A percentile compares a stretch with the other conserved stretches of the same genome.
Conservation (phyloP, 1,140 invertebrate genomes). For the Trichomalopsis sarcophagae region DNA sequence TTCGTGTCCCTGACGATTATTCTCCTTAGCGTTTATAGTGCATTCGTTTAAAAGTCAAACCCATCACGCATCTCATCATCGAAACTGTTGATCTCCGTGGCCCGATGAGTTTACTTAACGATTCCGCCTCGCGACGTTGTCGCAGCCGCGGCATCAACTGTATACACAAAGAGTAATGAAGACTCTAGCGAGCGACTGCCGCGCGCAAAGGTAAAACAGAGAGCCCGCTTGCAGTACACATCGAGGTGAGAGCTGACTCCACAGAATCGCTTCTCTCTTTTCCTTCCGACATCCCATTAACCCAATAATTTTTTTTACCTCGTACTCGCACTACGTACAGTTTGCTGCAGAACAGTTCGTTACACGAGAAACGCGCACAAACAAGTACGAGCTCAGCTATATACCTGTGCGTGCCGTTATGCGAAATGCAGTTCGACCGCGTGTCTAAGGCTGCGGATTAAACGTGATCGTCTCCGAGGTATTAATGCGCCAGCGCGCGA, state of each 20-base stretch:
- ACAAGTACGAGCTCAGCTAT: neutral
- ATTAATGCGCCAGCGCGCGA: too few species aligned
- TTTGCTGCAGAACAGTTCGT: neutral
- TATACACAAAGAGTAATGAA: constrained; percentile 14
- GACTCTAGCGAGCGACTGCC: neutral
- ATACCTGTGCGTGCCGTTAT: too few species aligned
- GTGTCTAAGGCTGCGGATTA: too few species aligned
- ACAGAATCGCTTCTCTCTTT: constrained; percentile 29
- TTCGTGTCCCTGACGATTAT: too few species aligned
- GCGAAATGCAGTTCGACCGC: neutral
- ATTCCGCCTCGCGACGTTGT: too few species aligned
- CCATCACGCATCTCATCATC: too few species aligned
- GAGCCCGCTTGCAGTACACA: neutral
- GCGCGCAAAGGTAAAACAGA: constrained; percentile 32
- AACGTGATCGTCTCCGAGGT: too few species aligned
- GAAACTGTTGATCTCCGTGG: too few species aligned
- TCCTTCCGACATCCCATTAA: constrained; percentile 44
- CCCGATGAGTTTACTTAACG: too few species aligned
- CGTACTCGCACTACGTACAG: neutral
- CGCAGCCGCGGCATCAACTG: neutral
- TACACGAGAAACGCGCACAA: neutral
- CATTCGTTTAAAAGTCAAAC: too few species aligned
- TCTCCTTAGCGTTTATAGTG: too few species aligned
- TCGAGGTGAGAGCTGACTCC: constrained; percentile 8
- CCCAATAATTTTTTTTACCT: constrained; percentile 35